A percentile compares a stretch with the other conserved stretches of the same genome.
Evolutionary conservation across 2,888 invertebrate species (phyloP).

Genomic region (Merodon equestris): DNA sequence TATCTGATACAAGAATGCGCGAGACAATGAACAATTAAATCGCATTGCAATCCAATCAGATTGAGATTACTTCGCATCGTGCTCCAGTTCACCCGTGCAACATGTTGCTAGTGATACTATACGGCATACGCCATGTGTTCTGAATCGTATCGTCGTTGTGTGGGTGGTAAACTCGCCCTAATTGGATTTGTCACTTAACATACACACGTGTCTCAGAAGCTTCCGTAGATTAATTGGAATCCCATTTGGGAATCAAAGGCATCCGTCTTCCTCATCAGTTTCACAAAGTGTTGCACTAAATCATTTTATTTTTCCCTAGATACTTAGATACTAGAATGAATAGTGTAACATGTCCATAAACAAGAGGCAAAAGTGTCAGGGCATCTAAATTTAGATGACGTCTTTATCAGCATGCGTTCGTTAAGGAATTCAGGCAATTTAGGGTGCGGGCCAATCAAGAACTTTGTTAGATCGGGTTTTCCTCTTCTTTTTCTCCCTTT

Average conservation of each 20-base stretch:
- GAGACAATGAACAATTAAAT: slow-evolving; percentile 9
- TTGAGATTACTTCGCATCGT: neutral
- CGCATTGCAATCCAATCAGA: neutral
- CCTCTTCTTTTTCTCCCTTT: neutral
- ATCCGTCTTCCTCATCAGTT: too few relatives aligned
- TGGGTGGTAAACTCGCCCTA: slow-evolving; percentile 24
- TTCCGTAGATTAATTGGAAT: slow-evolving; percentile 41
- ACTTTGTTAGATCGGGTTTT: slow-evolving; percentile 36
- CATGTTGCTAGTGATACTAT: slow-evolving; percentile 31
- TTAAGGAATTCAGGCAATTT: slow-evolving; percentile 46
- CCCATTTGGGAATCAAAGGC: slow-evolving; percentile 11
- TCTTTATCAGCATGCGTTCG: too few relatives aligned
- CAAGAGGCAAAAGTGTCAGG: slow-evolving; percentile 10
- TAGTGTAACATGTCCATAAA: slow-evolving; percentile 11
- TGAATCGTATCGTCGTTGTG: neutral
- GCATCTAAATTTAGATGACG: slow-evolving; percentile 7
- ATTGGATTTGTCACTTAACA: slow-evolving; percentile 51
- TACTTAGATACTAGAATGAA: neutral
- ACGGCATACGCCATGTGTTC: slow-evolving; percentile 21
- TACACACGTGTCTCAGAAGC: slow-evolving; percentile 1
- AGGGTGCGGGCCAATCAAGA: slow-evolving; percentile 47
- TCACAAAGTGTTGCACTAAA: too few relatives aligned
- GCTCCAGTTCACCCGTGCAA: slow-evolving; percentile 32
- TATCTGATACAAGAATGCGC: too few relatives aligned
- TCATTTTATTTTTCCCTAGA: too few relatives aligned